Evolutionary conservation across 2,797 vertebrate genomes (phyloP).

Genomic region (Sebastes oblongus): DNA sequence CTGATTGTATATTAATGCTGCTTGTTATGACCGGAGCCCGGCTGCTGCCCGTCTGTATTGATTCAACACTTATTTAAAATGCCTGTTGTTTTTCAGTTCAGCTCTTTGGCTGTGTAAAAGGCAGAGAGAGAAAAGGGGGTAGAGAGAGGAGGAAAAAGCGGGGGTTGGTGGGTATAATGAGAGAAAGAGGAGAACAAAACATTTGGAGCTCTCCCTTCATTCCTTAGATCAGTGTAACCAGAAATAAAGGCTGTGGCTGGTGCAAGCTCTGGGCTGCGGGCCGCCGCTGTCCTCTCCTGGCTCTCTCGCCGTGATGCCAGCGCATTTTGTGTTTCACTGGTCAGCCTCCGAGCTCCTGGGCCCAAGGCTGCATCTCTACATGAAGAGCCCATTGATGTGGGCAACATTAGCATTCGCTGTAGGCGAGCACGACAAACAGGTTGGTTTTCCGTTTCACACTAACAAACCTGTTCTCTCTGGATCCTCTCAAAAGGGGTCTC

Average conservation of each 20-base stretch:
- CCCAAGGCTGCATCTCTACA: slow-evolving; percentile 67
- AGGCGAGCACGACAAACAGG: slow-evolving; percentile 77
- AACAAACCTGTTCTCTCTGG: slow-evolving; percentile 76
- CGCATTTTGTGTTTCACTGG: slow-evolving; percentile 52
- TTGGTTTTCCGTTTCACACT: slow-evolving; percentile 80
- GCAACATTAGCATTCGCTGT: slow-evolving; percentile 86
- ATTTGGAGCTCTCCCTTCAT: slow-evolving; percentile 72
- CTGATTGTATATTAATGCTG: slow-evolving; percentile 50
- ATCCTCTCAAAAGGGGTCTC: slow-evolving; percentile 76
- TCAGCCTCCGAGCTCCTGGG: slow-evolving; percentile 56
- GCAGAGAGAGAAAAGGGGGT: slow-evolving; percentile 13
- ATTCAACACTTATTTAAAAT: slow-evolving; percentile 59
- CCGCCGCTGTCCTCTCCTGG: slow-evolving; percentile 59
- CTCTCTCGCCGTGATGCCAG: slow-evolving; percentile 26
- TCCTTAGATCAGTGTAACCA: slow-evolving; percentile 73
- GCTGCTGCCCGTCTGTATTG: slow-evolving; percentile 38
- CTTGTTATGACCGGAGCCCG: slow-evolving; percentile 38
- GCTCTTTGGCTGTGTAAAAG: slow-evolving; percentile 38
- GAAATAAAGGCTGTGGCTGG: slow-evolving; percentile 70
- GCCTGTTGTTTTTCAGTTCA: slow-evolving; percentile 37
- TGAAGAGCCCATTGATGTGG: slow-evolving; percentile 83
- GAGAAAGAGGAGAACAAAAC: slow-evolving; percentile 62
- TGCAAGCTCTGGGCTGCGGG: slow-evolving; percentile 45
- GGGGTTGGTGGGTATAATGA: slow-evolving; percentile 29
- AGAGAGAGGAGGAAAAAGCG: neutral